Conservation (phyloP, 2,888 invertebrate genomes). For the Herminia tarsipennalis region DNA sequence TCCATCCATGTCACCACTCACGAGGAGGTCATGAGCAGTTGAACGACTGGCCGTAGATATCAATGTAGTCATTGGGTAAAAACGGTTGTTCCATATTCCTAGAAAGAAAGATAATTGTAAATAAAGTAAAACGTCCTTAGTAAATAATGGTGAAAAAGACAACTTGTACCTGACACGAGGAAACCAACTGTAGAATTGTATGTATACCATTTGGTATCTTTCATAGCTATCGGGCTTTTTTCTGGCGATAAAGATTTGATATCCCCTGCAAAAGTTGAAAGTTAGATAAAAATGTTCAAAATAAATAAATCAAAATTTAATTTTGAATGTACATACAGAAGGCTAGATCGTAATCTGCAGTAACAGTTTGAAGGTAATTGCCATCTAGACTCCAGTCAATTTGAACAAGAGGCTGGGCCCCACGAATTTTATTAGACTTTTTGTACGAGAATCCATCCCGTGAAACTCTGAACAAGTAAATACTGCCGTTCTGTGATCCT, state of each 20-base stretch:
- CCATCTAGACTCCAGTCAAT: slow-evolving; percentile 97
- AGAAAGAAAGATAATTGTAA: neutral
- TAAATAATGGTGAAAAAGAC: too few relatives aligned
- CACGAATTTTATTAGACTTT: slow-evolving; percentile 94
- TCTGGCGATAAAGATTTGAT: slow-evolving; percentile 94
- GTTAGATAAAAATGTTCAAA: neutral
- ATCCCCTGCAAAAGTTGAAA: slow-evolving; percentile 88
- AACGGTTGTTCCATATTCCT: slow-evolving; percentile 96
- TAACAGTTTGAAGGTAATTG: slow-evolving; percentile 94
- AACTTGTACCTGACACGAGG: slow-evolving; percentile 93
- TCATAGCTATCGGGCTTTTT: slow-evolving; percentile 95
- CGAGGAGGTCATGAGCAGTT: slow-evolving; percentile 92
- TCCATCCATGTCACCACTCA: slow-evolving; percentile 96
- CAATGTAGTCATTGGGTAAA: slow-evolving; percentile 93
- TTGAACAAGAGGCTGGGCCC: slow-evolving; percentile 93
- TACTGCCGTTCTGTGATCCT: slow-evolving; percentile 95
- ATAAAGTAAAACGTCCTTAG: too few relatives aligned
- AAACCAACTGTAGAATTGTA: slow-evolving; percentile 95
- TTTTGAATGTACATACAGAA: slow-evolving; percentile 92
- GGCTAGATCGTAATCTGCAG: slow-evolving; percentile 94
- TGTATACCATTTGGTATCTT: slow-evolving; percentile 95
- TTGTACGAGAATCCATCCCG: slow-evolving; percentile 96
- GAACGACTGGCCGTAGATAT: slow-evolving; percentile 93
- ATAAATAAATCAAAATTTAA: too few relatives aligned
- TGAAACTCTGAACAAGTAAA: slow-evolving; percentile 90